Conservation (phyloP, 2,113 vertebrate genomes). For the Crotophaga sulcirostris region DNA sequence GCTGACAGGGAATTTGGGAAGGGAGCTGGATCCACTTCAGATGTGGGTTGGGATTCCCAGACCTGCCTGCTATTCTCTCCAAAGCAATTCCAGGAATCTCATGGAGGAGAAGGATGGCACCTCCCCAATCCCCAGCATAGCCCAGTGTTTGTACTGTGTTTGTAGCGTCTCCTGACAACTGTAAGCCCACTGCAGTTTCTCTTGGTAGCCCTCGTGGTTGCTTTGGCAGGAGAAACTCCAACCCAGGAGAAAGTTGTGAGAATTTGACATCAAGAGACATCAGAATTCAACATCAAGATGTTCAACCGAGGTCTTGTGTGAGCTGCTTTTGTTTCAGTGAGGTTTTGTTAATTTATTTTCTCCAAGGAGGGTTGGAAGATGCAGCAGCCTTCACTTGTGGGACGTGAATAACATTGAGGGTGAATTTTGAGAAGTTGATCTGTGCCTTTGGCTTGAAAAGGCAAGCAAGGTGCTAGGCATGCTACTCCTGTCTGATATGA, state of each 20-base stretch:
- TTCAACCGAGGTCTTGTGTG: neutral
- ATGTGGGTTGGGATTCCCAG: neutral
- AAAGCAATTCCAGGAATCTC: conserved; percentile 58
- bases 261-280: neutral
- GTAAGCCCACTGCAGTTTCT: neutral
- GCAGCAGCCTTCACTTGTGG: neutral
- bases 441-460: neutral
- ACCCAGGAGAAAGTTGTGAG: neutral
- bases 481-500: neutral
- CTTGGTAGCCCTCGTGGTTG: neutral
- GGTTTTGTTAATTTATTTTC: neutral
- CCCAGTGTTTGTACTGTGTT: conserved; percentile 53
- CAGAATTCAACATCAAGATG: neutral
- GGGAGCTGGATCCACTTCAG: neutral
- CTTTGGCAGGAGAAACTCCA: conserved; percentile 9
- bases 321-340: neutral
- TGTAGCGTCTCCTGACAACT: conserved; percentile 54
- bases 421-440: neutral
- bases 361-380: neutral
- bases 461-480: neutral
- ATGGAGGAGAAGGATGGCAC: neutral
- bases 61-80: neutral
- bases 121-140: neutral
- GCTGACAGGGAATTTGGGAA: neutral
- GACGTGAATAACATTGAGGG: neutral